Base-by-base conservation (phyloP, 2,888 invertebrate genomes). In the Apamea epomidion region DNA sequence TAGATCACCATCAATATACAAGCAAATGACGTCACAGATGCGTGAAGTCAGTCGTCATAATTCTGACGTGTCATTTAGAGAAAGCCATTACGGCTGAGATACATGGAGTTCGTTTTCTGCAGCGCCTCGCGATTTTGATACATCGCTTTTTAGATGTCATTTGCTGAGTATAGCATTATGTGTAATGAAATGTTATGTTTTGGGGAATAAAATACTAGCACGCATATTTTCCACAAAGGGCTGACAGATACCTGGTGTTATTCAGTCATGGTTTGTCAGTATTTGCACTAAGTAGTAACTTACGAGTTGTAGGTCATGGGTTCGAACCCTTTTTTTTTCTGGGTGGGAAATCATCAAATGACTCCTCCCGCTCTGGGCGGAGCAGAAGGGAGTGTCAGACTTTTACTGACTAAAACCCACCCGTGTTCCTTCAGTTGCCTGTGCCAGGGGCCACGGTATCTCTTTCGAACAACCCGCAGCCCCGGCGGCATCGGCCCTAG, bases 11-110 rank as follows among this genome's bases (percentile, higher is more conserved):
- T 72, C 42, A 32, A 73, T 74, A 80, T 74, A 75, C 45, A 77
- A 76, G 81, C 16, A 69, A 64, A 76, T 80, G 79, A 81, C 84
- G 81, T 81, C 87, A 86, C 68, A 29, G 67, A 79, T 67, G 72
- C 78, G 78, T 77, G 71, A 82, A 80, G 74, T 80, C 75, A 76
- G 70, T 51, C 74, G 67, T 69, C 73, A 81, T 86, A 83, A 88
- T 73, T 83, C 86, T 78, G 83, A 86, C 78, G 51, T 77, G 76
- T 78, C 76, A 79, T 76, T 87, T 88, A 48, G 78, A 75, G 75
- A 71, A 42, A 73, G 42, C 69, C 80, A 85, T 85, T 85, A 80
- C 29, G 18, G 16, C 54, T 32, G 69, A 58, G 62, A 78, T 72
- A 85, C 69, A 69, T 67, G 65, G 32, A 6, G 82, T 64, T 37